Percentiles rank a stretch among this genome's conserved stretches.
Conservation (phyloP, 2,888 invertebrate species). For the Ceramica pisi region DNA sequence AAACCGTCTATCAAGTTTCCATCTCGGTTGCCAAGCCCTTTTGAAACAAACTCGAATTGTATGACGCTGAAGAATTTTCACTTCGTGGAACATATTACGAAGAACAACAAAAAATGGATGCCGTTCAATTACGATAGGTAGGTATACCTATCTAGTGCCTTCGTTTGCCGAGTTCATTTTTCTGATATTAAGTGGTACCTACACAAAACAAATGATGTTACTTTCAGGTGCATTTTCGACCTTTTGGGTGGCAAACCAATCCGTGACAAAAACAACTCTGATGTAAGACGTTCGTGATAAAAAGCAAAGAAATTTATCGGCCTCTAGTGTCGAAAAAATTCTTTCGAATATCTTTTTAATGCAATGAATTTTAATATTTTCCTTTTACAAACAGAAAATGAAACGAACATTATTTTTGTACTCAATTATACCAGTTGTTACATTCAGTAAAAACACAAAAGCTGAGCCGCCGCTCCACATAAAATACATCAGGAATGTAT, state of each 20-base stretch:
- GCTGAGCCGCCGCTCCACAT: slow-evolving; percentile 38
- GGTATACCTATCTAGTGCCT: too few relatives aligned
- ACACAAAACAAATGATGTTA: too few relatives aligned
- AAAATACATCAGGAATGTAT: slow-evolving; percentile 60
- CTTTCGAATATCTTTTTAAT: background rate
- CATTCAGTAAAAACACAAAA: slow-evolving; percentile 45
- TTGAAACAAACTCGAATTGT: slow-evolving; percentile 40
- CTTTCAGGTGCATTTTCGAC: background rate
- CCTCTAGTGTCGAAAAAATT: background rate
- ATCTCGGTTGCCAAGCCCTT: slow-evolving; percentile 43
- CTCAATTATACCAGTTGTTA: slow-evolving; percentile 36
- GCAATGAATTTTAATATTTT: slow-evolving; percentile 17
- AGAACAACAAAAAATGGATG: slow-evolving; percentile 21
- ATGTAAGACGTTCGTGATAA: background rate
- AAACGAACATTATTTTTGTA: slow-evolving; percentile 23
- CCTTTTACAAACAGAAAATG: slow-evolving; percentile 10
- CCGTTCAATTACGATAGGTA: background rate
- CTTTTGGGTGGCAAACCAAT: background rate
- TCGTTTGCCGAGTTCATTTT: background rate
- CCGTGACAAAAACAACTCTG: background rate
- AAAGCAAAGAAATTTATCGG: background rate
- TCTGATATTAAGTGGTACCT: background rate
- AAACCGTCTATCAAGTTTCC: slow-evolving; percentile 58
- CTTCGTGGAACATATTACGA: slow-evolving; percentile 35
- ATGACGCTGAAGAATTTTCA: slow-evolving; percentile 45